Percentiles rank a stretch among this genome's conserved stretches.
These are phyloP conservation scores for Rachycentron canadum DNA, from an alignment of 2,797 vertebrate species.

Conservation along the genomic window DNA sequence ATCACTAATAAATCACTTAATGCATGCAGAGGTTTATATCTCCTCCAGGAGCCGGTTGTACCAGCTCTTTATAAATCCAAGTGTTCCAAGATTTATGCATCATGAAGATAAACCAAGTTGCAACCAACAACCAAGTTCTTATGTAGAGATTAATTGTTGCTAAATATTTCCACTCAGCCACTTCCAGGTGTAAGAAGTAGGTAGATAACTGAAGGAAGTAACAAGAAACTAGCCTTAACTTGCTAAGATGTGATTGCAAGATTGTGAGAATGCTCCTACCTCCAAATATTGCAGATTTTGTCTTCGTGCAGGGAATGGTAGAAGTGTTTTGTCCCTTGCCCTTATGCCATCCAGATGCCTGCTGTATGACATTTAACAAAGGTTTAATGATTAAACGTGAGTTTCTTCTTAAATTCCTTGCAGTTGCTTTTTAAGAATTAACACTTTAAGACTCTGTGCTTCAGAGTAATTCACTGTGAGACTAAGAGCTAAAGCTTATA, in stretches of 20 bases:
- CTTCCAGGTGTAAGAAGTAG: not conserved
- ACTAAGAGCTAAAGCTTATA: constrained; percentile 25
- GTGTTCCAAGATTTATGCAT: not conserved
- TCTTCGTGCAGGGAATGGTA: not conserved
- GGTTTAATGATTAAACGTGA: constrained; percentile 17
- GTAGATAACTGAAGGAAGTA: not conserved
- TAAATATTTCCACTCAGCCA: not conserved
- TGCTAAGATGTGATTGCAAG: not conserved
- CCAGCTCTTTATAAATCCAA: not conserved
- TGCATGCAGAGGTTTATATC: not conserved
- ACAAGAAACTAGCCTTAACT: not conserved
- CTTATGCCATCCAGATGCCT: not conserved
- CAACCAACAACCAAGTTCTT: not conserved
- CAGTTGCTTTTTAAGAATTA: constrained; percentile 28
- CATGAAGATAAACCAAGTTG: not conserved
- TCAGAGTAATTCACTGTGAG: constrained; percentile 10
- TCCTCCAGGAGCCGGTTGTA: not conserved
- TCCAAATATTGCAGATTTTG: not conserved
- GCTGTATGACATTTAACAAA: not conserved
- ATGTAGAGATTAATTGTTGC: not conserved
- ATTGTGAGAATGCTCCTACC: not conserved
- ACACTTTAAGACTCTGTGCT: constrained; percentile 1
- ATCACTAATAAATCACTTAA: not conserved
- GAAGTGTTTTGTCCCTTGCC: not conserved
- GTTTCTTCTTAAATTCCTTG: constrained; percentile 17